Base-by-base conservation (phyloP, 2,797 vertebrate genomes). In the Gila robusta region DNA sequence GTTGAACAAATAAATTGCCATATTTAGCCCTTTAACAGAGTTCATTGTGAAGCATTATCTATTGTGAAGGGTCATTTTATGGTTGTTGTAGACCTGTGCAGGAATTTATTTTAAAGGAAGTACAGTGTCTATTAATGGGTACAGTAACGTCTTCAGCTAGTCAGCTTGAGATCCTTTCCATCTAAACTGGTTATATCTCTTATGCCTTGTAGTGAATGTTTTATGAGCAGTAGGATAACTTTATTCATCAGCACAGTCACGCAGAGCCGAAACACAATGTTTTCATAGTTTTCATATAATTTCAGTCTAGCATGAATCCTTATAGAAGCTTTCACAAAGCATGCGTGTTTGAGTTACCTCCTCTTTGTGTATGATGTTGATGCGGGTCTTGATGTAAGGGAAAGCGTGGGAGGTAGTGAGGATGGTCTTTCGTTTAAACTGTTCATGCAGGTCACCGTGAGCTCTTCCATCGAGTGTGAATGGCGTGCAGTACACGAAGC, bases 371-470 rank as follows among this genome's bases (percentile, higher is more conserved):
- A 98, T 97, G 93, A 99, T 98, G 78, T 99, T 99, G 91, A 99
- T 99, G 89, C 98, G 97, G 39, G 98, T 99, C 94, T 99, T 99
- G 92, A 99, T 99, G 94, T 99, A 99, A 1, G 98, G 98, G 93
- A 99, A 99, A 35, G 98, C 98, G 6, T 99, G 98, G 6, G 97
- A 98, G 0, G 97, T 98, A 12, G 98, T 99, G 83, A 99, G 96
- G 92, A 99, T 98, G 28, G 98, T 99, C 92, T 99, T 99, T 91
- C 98, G 96, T 90, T 99, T 99, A 94, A 96, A 99, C 91, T 99
- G 98, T 89, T 99, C 98, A 2, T 99, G 98, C 83, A 99, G 96
- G 49, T 99, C 98, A 0, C 98, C 98, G 0, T 99, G 98, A 6
- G 98, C 98, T 2, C 98, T 96, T 4, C 98, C 98, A 0, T 99